Conservation (phyloP, 2,888 invertebrate species). For the Drosophila lacicola region DNA sequence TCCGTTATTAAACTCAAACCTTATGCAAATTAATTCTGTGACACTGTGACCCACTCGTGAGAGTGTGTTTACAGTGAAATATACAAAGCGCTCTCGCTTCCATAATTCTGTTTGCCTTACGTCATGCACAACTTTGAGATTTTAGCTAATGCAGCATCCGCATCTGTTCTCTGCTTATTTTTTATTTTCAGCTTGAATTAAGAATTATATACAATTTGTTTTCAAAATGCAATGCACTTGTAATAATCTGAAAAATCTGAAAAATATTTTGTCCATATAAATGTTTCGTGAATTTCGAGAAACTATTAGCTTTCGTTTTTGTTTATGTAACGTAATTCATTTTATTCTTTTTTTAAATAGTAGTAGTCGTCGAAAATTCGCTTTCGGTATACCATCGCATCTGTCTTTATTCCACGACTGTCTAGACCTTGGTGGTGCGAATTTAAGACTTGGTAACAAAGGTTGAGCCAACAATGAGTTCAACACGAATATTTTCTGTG, state of each 20-base stretch:
- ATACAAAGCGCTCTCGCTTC: conserved; percentile 24
- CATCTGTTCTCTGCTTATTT: conserved; percentile 28
- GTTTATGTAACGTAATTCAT: too few species aligned
- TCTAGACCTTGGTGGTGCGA: conserved; percentile 13
- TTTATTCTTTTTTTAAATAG: too few species aligned
- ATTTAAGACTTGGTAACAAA: background rate
- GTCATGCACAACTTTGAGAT: conserved; percentile 46
- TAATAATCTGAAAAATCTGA: too few species aligned
- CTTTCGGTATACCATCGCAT: conserved; percentile 15
- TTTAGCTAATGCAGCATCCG: conserved; percentile 30
- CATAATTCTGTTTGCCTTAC: conserved; percentile 36
- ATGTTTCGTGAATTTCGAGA: too few species aligned
- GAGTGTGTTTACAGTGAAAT: background rate
- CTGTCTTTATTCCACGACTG: conserved; percentile 27
- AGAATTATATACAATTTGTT: too few species aligned
- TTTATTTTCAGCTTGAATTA: background rate
- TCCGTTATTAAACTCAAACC: background rate
- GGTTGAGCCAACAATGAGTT: conserved; percentile 24
- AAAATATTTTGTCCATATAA: too few species aligned
- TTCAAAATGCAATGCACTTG: too few species aligned
- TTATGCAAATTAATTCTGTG: conserved; percentile 26
- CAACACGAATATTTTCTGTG: background rate
- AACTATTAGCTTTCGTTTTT: too few species aligned
- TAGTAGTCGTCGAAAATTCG: background rate
- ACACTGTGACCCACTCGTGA: conserved; percentile 31